phyloP scores from a whole-genome alignment of 2,113 vertebrate genomes.

The Limnothrissa miodon region DNA sequence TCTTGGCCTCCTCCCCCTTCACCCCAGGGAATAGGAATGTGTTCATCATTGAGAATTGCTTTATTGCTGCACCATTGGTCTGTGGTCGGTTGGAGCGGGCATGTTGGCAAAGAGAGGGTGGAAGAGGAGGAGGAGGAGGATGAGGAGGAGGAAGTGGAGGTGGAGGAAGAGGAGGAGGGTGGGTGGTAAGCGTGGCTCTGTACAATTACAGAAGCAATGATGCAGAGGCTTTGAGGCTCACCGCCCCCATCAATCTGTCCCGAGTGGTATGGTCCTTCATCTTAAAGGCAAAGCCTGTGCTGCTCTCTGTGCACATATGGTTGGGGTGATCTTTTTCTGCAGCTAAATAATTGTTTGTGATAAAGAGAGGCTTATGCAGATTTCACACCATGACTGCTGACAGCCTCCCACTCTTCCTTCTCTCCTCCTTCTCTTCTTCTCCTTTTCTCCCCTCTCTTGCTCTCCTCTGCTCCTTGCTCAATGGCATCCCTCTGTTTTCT shows the following conservation, averaged over 20 bases:
- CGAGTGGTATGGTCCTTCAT: conserved; percentile 65
- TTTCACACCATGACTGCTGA: conserved; percentile 3
- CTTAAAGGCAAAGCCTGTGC: conserved; percentile 70
- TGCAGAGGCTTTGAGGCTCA: conserved; percentile 51
- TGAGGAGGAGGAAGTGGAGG: background rate
- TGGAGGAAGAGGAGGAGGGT: conserved; percentile 44
- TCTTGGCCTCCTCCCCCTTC: conserved; percentile 29
- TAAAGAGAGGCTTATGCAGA: conserved; percentile 2
- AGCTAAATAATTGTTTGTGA: conserved; percentile 10
- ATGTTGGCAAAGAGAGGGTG: conserved; percentile 38
- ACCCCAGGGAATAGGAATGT: conserved; percentile 57
- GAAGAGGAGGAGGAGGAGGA: conserved; percentile 39
- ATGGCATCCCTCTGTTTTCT: background rate
- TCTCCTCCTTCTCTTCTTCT: conserved; percentile 26
- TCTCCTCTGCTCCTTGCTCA: background rate
- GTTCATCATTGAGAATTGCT: conserved; percentile 66
- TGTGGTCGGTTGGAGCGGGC: conserved; percentile 52
- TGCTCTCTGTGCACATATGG: conserved; percentile 24
- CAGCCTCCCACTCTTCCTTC: background rate
- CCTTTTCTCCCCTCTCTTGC: conserved; percentile 39
- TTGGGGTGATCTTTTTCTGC: background rate
- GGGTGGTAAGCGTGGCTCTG: conserved; percentile 61
- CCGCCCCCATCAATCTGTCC: conserved; percentile 43
- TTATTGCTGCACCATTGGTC: conserved; percentile 70
- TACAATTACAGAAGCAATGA: conserved; percentile 67